Evolutionary conservation across 2,888 invertebrate species (phyloP).

Genomic region (Girardia tigrina): DNA sequence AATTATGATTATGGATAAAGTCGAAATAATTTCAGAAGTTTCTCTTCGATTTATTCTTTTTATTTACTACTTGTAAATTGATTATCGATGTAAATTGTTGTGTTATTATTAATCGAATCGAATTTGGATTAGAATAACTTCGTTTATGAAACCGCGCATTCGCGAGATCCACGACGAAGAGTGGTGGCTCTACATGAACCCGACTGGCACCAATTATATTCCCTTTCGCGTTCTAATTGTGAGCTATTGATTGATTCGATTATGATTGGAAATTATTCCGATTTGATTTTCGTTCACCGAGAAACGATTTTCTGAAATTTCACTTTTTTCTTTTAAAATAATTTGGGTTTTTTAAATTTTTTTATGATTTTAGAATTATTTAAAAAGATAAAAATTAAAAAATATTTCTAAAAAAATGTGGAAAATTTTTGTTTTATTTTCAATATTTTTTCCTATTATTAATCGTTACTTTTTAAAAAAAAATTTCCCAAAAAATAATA

Average conservation of each 20-base stretch:
- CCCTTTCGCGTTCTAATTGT: background rate
- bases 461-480: too few relatives aligned
- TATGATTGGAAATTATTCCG: too few relatives aligned
- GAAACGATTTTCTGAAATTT: too few relatives aligned
- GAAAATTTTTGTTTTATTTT: too few relatives aligned
- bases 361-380: too few relatives aligned
- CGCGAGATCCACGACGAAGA: background rate
- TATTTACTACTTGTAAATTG: background rate
- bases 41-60: background rate
- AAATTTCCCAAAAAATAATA: too few relatives aligned
- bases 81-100: background rate
- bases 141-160: background rate
- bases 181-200: background rate
- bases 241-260: background rate
- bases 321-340: too few relatives aligned
- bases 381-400: too few relatives aligned
- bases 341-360: too few relatives aligned
- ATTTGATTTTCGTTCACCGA: too few relatives aligned
- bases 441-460: too few relatives aligned
- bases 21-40: background rate
- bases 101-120: background rate
- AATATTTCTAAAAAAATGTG: too few relatives aligned
- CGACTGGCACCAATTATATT: background rate
- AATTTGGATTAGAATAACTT: background rate
- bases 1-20: background rate